Base-by-base conservation (phyloP, 1,140 invertebrate species). In the Musca domestica region DNA sequence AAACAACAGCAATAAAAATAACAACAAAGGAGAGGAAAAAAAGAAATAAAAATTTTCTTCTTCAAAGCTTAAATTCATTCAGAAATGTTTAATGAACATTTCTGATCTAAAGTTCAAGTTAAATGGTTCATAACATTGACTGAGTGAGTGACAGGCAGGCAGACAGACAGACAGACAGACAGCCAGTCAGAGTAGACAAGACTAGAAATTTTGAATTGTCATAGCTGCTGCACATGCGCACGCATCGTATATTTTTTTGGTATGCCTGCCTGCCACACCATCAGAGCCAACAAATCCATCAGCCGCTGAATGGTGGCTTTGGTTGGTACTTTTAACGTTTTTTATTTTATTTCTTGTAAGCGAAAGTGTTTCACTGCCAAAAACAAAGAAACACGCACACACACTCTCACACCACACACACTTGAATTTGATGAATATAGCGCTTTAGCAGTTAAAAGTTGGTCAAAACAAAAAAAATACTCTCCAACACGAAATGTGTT, bases 41-140 rank as follows among this genome's bases (percentile, higher is more conserved):
- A 5, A 41, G 10, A 41, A 41, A 41, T 10, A 41, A 9, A 5
- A 41, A 41, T 5, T 12, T 7, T 41, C 5, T 41, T 5, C 34
- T 12, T 41, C 34, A 41, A n/a, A n/a, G n/a, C n/a, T n/a, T n/a
- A n/a, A n/a, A n/a, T n/a, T n/a, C 34, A 41, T 9, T 7, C 34
- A 9, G 2, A 41, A 2, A 30, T 41, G 4, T 41, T 41, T 41
- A 41, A 41, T 41, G 34, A 41, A 41, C 34, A 41, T 41, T 41
- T 41, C n/a, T 41, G 34, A 41, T 41, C 34, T n/a, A 58, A 61
- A 61, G 56, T 61, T 61, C 56, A 61, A 61, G 56, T 61, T 61
- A 61, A 61, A 61, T 61, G 56, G 56, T 61, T 61, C 56, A 61
- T 61, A 61, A 61, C 56, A 61, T 61, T 61, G 56, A 61, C 56